Evolutionary conservation across 1,140 invertebrate species (phyloP).

Genomic region (Zaprionus capensis): DNA sequence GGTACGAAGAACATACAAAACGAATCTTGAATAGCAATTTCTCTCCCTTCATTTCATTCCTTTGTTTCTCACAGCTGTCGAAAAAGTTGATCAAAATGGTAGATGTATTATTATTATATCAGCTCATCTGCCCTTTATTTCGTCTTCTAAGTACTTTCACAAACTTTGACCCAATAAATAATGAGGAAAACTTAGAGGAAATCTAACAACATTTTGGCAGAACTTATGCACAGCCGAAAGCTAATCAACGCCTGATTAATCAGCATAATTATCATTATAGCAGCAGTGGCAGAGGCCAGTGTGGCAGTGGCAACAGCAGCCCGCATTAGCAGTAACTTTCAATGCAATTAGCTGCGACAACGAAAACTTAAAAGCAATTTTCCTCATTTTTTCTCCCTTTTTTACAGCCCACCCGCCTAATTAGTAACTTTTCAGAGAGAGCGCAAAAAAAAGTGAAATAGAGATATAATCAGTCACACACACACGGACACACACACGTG

Average conservation of each 20-base stretch:
- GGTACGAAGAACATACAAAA: too few species aligned
- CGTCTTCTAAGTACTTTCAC: neutral
- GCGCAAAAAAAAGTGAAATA: neutral
- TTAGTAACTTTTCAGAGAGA: slow-evolving; percentile 64
- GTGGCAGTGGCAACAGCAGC: slow-evolving; percentile 9
- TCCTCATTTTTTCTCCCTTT: slow-evolving; percentile 2
- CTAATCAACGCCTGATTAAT: slow-evolving; percentile 61
- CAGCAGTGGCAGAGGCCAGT: slow-evolving; percentile 15
- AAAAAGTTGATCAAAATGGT: neutral
- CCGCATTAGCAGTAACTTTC: slow-evolving; percentile 52
- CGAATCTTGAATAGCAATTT: neutral
- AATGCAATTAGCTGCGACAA: slow-evolving; percentile 67
- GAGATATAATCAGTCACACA: slow-evolving; percentile 11
- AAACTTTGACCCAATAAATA: slow-evolving; percentile 45
- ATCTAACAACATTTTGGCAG: slow-evolving; percentile 4
- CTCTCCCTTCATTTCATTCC: neutral
- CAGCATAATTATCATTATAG: slow-evolving; percentile 49
- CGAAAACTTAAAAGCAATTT: slow-evolving; percentile 47
- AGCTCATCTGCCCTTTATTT: slow-evolving; percentile 7
- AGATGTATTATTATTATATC: neutral
- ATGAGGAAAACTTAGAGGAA: slow-evolving; percentile 8
- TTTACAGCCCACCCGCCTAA: slow-evolving; percentile 53
- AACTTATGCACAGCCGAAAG: slow-evolving; percentile 29
- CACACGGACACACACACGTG: slow-evolving; percentile 15
- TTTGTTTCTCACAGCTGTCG: neutral